Evolutionary conservation across 2,888 invertebrate genomes (phyloP).

Genomic region (Spodoptera picta): DNA sequence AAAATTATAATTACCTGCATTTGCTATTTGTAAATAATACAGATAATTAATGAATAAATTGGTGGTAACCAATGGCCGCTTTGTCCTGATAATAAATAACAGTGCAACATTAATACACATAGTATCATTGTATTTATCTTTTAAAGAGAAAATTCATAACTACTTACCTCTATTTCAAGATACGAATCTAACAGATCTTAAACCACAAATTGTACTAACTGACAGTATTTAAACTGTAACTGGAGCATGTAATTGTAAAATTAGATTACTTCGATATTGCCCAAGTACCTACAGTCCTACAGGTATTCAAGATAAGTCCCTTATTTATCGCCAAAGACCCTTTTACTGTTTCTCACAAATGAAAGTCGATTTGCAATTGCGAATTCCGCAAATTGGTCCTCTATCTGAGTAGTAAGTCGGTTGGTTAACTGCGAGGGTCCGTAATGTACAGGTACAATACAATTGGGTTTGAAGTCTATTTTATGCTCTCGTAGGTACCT

Average conservation of each 20-base stretch:
- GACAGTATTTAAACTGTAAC: too few relatives aligned
- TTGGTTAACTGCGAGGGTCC: constrained; percentile 27
- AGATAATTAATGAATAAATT: too few relatives aligned
- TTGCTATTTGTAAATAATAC: too few relatives aligned
- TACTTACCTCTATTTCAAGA: too few relatives aligned
- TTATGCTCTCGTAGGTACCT: background rate
- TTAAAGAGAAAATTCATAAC: too few relatives aligned
- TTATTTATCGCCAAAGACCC: constrained; percentile 35
- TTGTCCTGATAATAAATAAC: too few relatives aligned
- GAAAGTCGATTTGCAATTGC: constrained; percentile 36
- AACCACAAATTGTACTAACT: too few relatives aligned
- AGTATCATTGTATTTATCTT: too few relatives aligned
- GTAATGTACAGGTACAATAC: constrained; percentile 24
- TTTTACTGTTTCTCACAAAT: constrained; percentile 37
- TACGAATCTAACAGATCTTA: too few relatives aligned
- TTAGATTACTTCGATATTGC: background rate
- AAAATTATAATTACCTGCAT: too few relatives aligned
- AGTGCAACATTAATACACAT: too few relatives aligned
- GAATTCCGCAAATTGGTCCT: constrained; percentile 39
- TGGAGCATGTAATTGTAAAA: background rate
- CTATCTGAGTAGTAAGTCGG: constrained; percentile 35
- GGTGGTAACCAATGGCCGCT: too few relatives aligned
- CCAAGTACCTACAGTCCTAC: constrained; percentile 5
- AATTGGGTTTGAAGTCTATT: constrained; percentile 17
- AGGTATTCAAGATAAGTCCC: constrained; percentile 38